Percentiles rank a stretch among this genome's conserved stretches.
Evolutionary conservation across 2,113 vertebrate genomes (phyloP).

Genomic region (Morphnarchus princeps): DNA sequence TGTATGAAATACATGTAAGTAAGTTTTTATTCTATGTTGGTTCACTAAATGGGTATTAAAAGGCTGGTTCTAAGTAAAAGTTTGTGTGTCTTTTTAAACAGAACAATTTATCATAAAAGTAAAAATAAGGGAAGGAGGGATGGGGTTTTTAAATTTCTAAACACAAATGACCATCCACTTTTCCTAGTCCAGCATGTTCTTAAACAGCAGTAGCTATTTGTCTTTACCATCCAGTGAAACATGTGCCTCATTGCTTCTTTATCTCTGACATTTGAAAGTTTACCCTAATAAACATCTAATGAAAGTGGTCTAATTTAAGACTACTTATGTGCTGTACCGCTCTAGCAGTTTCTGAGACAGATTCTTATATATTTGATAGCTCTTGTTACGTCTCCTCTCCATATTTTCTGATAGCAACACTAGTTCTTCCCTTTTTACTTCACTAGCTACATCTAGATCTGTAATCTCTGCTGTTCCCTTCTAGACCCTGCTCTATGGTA

Average conservation of each 20-base stretch:
- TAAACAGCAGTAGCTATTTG: background rate
- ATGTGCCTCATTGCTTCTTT: background rate
- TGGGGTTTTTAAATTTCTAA: background rate
- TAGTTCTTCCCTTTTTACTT: background rate
- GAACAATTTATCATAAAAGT: background rate
- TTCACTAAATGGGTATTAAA: slow-evolving; percentile 19
- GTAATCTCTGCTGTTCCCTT: background rate
- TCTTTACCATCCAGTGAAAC: background rate
- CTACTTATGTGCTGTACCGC: background rate
- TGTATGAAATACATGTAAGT: background rate
- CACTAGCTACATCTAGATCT: accelerated
- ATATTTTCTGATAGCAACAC: background rate
- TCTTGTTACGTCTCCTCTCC: background rate
- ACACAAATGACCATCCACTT: background rate
- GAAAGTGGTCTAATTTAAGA: background rate
- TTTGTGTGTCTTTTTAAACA: background rate
- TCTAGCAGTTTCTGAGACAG: background rate
- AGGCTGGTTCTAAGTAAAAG: background rate
- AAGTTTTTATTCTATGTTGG: background rate
- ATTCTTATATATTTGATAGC: background rate
- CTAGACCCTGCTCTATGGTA: background rate
- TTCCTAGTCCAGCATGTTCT: background rate
- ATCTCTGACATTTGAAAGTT: background rate
- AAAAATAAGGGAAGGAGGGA: background rate
- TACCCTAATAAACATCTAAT: background rate